Conservation (phyloP, 2,797 vertebrate species). For the Thaleichthys pacificus region DNA sequence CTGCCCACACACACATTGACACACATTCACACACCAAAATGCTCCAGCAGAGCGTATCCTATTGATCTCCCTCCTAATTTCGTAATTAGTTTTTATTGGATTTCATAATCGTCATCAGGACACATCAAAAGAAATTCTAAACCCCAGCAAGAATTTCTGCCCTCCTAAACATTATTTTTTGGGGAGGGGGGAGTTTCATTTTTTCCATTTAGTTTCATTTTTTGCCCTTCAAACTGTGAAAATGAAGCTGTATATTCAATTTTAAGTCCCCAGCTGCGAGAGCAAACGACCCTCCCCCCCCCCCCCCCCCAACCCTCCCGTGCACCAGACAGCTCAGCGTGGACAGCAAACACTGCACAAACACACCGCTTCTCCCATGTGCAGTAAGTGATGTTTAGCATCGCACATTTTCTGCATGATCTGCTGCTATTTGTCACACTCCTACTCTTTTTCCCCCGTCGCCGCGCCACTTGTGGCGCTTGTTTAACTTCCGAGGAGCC, state of each 20-base stretch:
- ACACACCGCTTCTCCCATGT: constrained; percentile 70
- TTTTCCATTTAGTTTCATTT: constrained; percentile 18
- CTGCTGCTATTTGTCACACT: constrained; percentile 77
- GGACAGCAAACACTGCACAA: constrained; percentile 78
- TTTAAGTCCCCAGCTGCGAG: constrained; percentile 75
- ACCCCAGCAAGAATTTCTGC: constrained; percentile 82
- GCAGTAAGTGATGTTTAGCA: constrained; percentile 79
- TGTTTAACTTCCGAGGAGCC: constrained; percentile 52
- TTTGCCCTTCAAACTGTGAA: constrained; percentile 59
- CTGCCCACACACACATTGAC: constrained; percentile 14
- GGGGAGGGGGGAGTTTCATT: too few species aligned
- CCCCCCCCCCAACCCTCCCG: constrained; percentile 51
- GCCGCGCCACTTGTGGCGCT: constrained; percentile 56
- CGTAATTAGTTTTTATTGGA: constrained; percentile 86
- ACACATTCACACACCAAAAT: constrained; percentile 24
- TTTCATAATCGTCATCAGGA: constrained; percentile 83
- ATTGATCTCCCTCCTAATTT: constrained; percentile 81
- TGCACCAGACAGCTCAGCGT: constrained; percentile 62
- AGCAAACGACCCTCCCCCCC: constrained; percentile 57
- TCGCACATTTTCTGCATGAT: constrained; percentile 83
- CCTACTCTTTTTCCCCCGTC: constrained; percentile 45
- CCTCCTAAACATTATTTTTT: constrained; percentile 73
- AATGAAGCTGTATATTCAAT: constrained; percentile 78
- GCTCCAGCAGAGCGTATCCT: constrained; percentile 73
- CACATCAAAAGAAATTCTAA: constrained; percentile 73